Conservation (phyloP, 2,113 vertebrate genomes). For the Dolichotis patagonum region DNA sequence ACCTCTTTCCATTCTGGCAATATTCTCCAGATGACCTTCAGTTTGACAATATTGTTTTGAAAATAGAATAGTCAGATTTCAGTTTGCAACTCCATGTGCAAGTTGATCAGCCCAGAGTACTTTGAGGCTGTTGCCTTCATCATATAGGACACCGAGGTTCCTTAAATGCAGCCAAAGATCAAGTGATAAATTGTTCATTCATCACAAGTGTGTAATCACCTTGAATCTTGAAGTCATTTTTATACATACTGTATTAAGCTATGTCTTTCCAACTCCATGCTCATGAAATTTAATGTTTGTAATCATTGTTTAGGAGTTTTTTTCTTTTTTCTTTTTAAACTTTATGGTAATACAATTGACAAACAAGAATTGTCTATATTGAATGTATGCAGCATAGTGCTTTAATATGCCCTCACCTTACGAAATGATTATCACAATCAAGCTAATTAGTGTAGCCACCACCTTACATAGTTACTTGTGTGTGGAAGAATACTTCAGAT, state of each 20-base stretch:
- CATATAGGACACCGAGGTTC: not conserved
- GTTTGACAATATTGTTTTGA: not conserved
- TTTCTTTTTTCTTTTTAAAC: not conserved
- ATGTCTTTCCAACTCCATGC: not conserved
- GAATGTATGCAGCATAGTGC: not conserved
- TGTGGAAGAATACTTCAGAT: not conserved
- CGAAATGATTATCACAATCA: not conserved
- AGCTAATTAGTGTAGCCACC: not conserved
- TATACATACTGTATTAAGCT: not conserved
- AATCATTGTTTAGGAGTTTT: not conserved
- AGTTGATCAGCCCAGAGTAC: not conserved
- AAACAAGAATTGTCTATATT: not conserved
- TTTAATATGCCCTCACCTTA: not conserved
- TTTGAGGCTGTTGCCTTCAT: not conserved
- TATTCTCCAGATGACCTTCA: not conserved
- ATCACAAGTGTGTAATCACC: not conserved
- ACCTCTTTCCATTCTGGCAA: not conserved
- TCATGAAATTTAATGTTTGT: slow-evolving; percentile 39
- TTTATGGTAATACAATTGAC: not conserved
- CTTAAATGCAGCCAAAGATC: not conserved
- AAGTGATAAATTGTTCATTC: not conserved
- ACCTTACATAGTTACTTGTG: not conserved
- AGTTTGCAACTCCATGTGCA: not conserved
- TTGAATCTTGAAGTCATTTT: slow-evolving; percentile 1
- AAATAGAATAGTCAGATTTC: not conserved